Evolutionary conservation across 37 sponge, comb jelly and placozoan species (phyloP), one percentile per base, ranked within the genome.

Genomic region (Agelas oroides): DNA sequence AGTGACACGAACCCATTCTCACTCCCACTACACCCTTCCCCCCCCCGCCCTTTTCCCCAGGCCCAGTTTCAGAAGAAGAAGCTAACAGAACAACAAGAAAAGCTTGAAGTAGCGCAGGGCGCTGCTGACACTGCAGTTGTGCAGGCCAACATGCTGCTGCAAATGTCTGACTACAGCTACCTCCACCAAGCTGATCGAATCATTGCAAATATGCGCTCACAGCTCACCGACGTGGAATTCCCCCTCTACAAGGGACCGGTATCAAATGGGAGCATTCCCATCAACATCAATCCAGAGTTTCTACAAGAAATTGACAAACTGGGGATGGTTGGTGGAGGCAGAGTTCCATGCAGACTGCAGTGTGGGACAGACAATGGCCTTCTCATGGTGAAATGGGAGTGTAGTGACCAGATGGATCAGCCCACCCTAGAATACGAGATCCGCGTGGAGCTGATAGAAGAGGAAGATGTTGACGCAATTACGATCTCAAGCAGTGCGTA

Each of bases 41-140:
- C 46, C 46, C 6, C 46, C 46, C 46, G 3, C 46, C 46, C 46
- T 8, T 8, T 46, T 8, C 46, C 46, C 1, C 57, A 89, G 84
- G 89, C 84, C n/a, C 63, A 76, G 19, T 46, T 79, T 52, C 89
- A 83, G 53, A 71, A 59, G 57, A 77, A 83, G 38, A 41, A 71
- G 23, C 62, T 89, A 37, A 40, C 74, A 25, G 73, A 83, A 23
- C 89, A 89, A 59, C 76, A 72, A 52, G 89, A 89, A 61, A 75
- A 73, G 25, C 68, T 89, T 1, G 89, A 89, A 58, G 73, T 89
- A 17, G 83, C 89, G 2, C 89, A 77, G 52, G 89, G 89, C 11
- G 67, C 61, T 71, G 60, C 76, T 5, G 77, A 83, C 52, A 83
- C 84, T n/a, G 74, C 84, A 17, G n/a, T 89, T 28, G 77, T 82